Evolutionary conservation across 2,797 vertebrate genomes (phyloP).

Genomic region (Channa striata): DNA sequence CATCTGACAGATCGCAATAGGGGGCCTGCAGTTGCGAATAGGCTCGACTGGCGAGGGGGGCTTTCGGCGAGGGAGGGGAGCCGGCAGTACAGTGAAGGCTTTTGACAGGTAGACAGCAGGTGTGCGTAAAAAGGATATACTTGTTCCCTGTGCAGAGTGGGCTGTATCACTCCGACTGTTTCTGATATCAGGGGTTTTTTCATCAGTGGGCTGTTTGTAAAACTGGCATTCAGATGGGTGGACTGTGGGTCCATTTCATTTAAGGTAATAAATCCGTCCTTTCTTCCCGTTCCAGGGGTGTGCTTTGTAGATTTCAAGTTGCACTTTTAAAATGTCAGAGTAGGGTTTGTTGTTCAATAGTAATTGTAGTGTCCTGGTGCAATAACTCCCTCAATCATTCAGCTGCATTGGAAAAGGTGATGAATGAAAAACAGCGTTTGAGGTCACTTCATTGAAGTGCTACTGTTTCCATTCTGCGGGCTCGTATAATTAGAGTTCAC

Average conservation of each 20-base stretch:
- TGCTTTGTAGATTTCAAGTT: constrained; percentile 45
- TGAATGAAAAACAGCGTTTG: constrained; percentile 60
- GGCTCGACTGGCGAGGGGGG: constrained; percentile 48
- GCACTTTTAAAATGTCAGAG: constrained; percentile 67
- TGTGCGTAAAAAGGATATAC: constrained; percentile 69
- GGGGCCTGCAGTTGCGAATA: constrained; percentile 67
- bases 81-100: constrained; percentile 56
- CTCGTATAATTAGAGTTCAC: constrained; percentile 64
- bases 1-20: constrained; percentile 75
- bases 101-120: constrained; percentile 77
- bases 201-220: constrained; percentile 25
- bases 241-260: constrained; percentile 30
- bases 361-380: constrained; percentile 44
- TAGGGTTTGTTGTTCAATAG: constrained; percentile 55
- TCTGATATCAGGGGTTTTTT: constrained; percentile 31
- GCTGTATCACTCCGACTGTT: constrained; percentile 45
- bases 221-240: constrained; percentile 19
- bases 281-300: constrained; percentile 11
- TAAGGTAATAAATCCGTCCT: constrained; percentile 30
- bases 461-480: constrained; percentile 47
- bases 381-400: constrained; percentile 49
- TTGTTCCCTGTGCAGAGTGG: constrained; percentile 46
- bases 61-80: constrained; percentile 39
- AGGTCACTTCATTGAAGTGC: constrained; percentile 63
- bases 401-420: constrained; percentile 32